Evolutionary conservation across 1,140 invertebrate genomes (phyloP), one percentile per base, ranked within the genome.

Genomic region (Arctopsyche grandis): DNA sequence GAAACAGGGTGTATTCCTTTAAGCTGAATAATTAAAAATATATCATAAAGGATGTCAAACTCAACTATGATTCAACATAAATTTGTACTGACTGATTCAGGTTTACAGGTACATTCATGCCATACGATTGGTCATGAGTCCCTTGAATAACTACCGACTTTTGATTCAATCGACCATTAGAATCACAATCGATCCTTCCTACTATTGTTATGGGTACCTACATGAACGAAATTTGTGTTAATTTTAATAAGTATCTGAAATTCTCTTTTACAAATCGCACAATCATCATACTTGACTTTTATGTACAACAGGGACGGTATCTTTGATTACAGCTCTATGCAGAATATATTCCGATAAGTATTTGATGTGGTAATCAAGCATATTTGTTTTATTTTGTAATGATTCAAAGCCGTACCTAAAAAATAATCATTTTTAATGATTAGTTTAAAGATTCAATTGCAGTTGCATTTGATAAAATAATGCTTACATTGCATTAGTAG

Each of bases 121-220:
- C 88, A 9, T 87, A 78, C 9, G 88, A 84, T 19, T 87, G 86
- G 14, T 89, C 87, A 85, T 90, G 89, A 0, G 91, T 91, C 1
- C 93, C 93, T 85, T 95, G 93, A 0, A 96, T 84, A 7, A 93
- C 81, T 0, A 94, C 89, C 9, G 92, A 93, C 71, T 91, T 89
- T 0, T 90, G 84, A 85, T 94, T 94, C 7, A 95, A 86, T 80
- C 91, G 91, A 0, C 92, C 93, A 79, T 93, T 90, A 29, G 90
- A 89, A 80, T 95, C 94, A 83, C 92, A 94, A 80, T 92, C 91
- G 74, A 97, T 90, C 46, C 94, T 89, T 4, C 96, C 96, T 75
- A 90, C 90, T 9, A 91, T 90, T 26, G 87, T 79, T 3, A 89
- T 85, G 60, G 87, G 85, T 63, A 87, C 87, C 86, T 92, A 86